These are phyloP conservation scores for Falco peregrinus DNA, from an alignment of 2,797 vertebrate genomes.

Conservation along the genomic window DNA sequence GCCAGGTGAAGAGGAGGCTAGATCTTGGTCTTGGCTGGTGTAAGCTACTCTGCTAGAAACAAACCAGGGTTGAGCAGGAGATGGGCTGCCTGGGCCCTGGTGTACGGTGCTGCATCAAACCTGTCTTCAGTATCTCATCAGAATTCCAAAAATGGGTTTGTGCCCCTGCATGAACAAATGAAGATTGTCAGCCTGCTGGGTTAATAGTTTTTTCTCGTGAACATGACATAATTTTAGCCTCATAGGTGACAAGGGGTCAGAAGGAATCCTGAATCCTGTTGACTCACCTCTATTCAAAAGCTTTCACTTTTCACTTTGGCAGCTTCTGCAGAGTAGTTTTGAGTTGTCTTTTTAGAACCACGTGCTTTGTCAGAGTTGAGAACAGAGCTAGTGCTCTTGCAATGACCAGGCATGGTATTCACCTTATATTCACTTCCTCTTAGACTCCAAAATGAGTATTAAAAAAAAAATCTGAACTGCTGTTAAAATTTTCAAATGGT, in stretches of 20 bases:
- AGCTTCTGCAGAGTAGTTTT: not conserved
- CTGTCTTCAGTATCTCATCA: not conserved
- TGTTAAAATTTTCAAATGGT: not conserved
- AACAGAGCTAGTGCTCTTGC: not conserved
- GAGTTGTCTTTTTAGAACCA: not conserved
- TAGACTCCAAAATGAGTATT: not conserved
- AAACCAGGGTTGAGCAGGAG: not conserved
- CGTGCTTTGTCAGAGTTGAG: not conserved
- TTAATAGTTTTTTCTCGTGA: not conserved
- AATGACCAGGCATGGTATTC: not conserved
- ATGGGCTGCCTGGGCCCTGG: not conserved
- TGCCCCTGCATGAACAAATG: not conserved
- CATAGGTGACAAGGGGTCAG: not conserved
- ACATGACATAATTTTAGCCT: not conserved
- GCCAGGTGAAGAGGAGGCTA: not conserved
- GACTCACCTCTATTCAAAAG: not conserved
- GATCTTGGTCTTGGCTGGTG: not conserved
- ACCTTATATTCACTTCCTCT: not conserved
- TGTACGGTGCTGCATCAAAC: accelerated
- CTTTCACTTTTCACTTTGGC: not conserved
- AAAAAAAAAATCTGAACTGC: not conserved
- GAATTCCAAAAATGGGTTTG: not conserved
- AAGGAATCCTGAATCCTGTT: not conserved
- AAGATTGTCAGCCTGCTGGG: not conserved
- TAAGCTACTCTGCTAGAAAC: not conserved